Evolutionary conservation across 2,113 vertebrate genomes (phyloP).

Genomic region (Lutjanus erythropterus): DNA sequence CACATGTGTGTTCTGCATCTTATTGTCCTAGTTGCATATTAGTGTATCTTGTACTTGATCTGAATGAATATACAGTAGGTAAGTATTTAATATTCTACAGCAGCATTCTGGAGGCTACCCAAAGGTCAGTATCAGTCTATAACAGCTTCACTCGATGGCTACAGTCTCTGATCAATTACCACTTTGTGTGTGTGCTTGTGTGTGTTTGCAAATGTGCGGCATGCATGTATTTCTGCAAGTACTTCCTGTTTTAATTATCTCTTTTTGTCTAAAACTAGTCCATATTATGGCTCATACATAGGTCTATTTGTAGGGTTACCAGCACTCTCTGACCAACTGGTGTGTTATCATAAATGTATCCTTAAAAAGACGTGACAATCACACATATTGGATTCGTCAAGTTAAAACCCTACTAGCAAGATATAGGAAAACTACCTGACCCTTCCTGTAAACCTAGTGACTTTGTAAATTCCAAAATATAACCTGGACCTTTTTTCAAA

Average conservation of each 20-base stretch:
- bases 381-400: no score
- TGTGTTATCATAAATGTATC: no score
- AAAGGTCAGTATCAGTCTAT: background rate
- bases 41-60: background rate
- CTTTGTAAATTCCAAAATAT: no score
- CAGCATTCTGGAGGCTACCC: background rate
- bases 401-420: no score
- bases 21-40: background rate
- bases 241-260: background rate
- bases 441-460: no score
- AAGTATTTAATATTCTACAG: slow-evolving; percentile 8
- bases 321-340: no score
- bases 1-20: slow-evolving; percentile 8
- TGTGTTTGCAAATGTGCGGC: background rate
- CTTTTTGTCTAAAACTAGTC: background rate
- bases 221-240: background rate
- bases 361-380: no score
- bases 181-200: background rate
- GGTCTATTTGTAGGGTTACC: no score
- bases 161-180: background rate
- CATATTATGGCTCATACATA: background rate
- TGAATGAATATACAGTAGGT: slow-evolving; percentile 3
- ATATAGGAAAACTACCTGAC: no score
- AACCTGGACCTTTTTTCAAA: no score
- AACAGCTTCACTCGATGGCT: background rate